Conservation (phyloP, 2,888 invertebrate genomes). For the Dryadula phaetusa region DNA sequence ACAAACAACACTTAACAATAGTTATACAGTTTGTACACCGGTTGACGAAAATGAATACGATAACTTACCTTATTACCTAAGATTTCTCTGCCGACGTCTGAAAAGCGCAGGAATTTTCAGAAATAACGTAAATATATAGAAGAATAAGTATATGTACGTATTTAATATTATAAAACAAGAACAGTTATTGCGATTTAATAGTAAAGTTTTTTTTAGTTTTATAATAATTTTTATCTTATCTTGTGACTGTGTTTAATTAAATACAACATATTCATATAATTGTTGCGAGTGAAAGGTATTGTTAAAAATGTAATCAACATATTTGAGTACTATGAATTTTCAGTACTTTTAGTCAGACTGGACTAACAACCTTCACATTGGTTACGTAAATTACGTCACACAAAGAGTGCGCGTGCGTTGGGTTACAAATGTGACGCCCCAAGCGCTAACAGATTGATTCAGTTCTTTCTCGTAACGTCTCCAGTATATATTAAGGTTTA, state of each 20-base stretch:
- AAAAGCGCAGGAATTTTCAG: no score
- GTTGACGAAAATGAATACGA: no score
- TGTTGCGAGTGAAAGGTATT: slow-evolving; percentile 25
- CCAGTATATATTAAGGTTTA: slow-evolving; percentile 82
- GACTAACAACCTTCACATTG: slow-evolving; percentile 76
- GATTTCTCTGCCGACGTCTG: no score
- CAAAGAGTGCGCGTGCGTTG: slow-evolving; percentile 62
- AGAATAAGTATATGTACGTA: no score
- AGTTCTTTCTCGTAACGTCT: slow-evolving; percentile 82
- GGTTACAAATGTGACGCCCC: slow-evolving; percentile 75
- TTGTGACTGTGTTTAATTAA: background rate
- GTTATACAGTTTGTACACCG: no score
- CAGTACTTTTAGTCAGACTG: slow-evolving; percentile 39
- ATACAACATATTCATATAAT: slow-evolving; percentile 7
- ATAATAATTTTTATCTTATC: background rate
- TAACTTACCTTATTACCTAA: no score
- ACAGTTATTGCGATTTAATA: background rate
- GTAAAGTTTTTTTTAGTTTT: background rate
- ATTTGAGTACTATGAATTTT: slow-evolving; percentile 29
- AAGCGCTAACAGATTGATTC: slow-evolving; percentile 75
- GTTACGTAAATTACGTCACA: slow-evolving; percentile 82
- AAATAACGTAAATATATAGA: no score
- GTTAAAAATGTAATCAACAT: slow-evolving; percentile 10
- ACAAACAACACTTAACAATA: no score
- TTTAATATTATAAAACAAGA: background rate